These are phyloP conservation scores for Phanerotoma sp. DNA, from an alignment of 2,888 invertebrate species.

Conservation along the genomic window DNA sequence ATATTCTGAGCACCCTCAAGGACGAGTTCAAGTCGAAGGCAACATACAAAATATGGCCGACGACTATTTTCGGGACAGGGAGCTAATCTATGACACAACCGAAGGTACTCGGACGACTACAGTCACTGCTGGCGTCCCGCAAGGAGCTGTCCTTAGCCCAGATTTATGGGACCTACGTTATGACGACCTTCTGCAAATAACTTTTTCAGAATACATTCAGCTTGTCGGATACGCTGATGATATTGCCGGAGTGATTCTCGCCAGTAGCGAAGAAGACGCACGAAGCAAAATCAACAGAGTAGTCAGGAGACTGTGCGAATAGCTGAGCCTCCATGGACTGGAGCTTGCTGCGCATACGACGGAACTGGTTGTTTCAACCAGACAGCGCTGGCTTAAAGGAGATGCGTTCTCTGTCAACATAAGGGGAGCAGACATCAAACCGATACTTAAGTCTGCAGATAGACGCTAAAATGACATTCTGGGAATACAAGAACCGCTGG, in stretches of 20 bases:
- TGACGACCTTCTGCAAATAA: slow-evolving; percentile 20
- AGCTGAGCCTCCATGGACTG: slow-evolving; percentile 5
- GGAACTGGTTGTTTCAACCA: slow-evolving; percentile 12
- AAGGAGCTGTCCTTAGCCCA: slow-evolving; percentile 29
- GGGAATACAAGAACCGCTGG: slow-evolving; percentile 6
- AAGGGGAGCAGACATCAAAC: slow-evolving; percentile 7
- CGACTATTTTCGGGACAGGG: slow-evolving; percentile 27
- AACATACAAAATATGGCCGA: slow-evolving; percentile 14
- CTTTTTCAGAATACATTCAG: slow-evolving; percentile 5
- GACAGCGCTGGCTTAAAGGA: slow-evolving; percentile 21
- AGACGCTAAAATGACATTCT: slow-evolving; percentile 20
- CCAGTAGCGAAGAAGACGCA: slow-evolving; percentile 15
- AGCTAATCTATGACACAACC: slow-evolving; percentile 24
- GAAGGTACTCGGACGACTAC: slow-evolving; percentile 20
- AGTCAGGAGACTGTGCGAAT: background rate
- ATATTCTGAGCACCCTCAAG: background rate
- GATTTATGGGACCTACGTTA: slow-evolving; percentile 32
- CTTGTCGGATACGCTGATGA: slow-evolving; percentile 22
- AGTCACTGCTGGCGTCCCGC: slow-evolving; percentile 27
- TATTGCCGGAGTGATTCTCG: slow-evolving; percentile 18
- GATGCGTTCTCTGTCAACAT: slow-evolving; percentile 18
- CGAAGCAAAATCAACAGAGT: background rate
- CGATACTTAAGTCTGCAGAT: slow-evolving; percentile 19
- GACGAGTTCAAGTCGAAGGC: no score
- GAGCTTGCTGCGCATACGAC: slow-evolving; percentile 9